These are phyloP conservation scores for Hymenopus coronatus DNA, from an alignment of 2,888 invertebrate genomes.

Conservation along the genomic window DNA sequence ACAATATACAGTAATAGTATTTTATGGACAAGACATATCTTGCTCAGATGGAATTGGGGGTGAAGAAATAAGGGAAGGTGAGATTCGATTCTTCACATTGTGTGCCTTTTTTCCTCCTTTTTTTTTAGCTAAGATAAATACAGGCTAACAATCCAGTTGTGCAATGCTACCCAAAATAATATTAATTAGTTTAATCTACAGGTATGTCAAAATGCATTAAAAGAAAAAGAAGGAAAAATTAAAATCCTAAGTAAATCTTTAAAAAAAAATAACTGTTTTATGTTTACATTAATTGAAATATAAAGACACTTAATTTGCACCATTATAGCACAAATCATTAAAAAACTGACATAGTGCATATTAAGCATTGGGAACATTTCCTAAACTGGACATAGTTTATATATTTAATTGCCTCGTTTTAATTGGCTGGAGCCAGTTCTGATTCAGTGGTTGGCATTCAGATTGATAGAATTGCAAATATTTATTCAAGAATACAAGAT, in stretches of 20 bases:
- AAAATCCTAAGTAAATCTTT: neutral
- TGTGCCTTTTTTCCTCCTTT: constrained; percentile 25
- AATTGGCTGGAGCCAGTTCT: neutral
- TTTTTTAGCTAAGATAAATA: constrained; percentile 8
- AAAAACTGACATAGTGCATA: neutral
- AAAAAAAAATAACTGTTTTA: neutral
- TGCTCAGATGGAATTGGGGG: constrained; percentile 1
- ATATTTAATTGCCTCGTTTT: neutral
- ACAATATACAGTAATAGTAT: constrained; percentile 10
- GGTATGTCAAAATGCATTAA: neutral
- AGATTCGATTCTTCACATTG: constrained; percentile 23
- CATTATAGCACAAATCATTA: neutral
- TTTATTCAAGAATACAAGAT: neutral
- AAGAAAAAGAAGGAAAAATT: neutral
- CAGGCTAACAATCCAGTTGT: neutral
- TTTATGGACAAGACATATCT: constrained; percentile 25
- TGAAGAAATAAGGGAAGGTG: constrained; percentile 3
- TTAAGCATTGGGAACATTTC: neutral
- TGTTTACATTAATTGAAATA: neutral
- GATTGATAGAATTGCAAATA: neutral
- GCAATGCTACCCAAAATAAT: neutral
- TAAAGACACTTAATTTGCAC: neutral
- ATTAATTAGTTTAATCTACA: neutral
- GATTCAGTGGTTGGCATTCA: constrained; percentile 4
- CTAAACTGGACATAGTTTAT: neutral